These are phyloP conservation scores for Myocastor coypus DNA, from an alignment of 2,113 vertebrate genomes.

Conservation along the genomic window DNA sequence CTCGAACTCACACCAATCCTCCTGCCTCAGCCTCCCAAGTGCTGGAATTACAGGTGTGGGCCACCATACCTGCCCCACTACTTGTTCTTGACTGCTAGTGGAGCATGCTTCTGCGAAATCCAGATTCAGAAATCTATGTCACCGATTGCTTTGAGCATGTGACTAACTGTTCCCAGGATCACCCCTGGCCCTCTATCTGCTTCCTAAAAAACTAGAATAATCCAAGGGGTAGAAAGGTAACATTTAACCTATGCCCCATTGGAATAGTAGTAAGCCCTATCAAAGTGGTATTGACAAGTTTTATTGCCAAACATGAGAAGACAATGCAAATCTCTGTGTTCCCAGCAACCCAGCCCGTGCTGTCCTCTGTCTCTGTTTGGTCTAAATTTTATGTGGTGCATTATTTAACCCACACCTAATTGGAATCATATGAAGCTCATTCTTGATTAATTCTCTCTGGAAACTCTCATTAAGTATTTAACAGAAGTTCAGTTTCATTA, in stretches of 20 bases:
- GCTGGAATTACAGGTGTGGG: too few relatives aligned
- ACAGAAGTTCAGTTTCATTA: constrained; percentile 60
- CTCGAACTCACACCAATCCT: too few relatives aligned
- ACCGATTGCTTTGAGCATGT: neutral
- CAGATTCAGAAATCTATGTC: neutral
- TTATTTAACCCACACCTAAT: constrained; percentile 68
- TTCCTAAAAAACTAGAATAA: constrained; percentile 21
- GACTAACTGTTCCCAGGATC: neutral
- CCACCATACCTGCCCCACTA: too few relatives aligned
- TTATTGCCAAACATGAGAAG: neutral
- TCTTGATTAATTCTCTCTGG: constrained; percentile 68
- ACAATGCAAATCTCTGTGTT: neutral
- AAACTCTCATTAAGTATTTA: constrained; percentile 63
- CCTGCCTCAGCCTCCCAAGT: too few relatives aligned
- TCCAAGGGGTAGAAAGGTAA: neutral
- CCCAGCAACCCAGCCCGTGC: neutral
- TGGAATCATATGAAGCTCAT: constrained; percentile 57
- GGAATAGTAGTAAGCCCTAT: neutral
- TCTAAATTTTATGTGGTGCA: constrained; percentile 29
- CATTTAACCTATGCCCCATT: neutral
- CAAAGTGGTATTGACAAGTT: neutral
- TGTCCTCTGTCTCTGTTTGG: neutral
- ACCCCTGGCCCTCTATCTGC: neutral
- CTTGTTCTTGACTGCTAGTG: neutral
- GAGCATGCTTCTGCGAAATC: neutral